Evolutionary conservation across 2,113 vertebrate genomes (phyloP).

Genomic region (Xiphorhynchus elegans): DNA sequence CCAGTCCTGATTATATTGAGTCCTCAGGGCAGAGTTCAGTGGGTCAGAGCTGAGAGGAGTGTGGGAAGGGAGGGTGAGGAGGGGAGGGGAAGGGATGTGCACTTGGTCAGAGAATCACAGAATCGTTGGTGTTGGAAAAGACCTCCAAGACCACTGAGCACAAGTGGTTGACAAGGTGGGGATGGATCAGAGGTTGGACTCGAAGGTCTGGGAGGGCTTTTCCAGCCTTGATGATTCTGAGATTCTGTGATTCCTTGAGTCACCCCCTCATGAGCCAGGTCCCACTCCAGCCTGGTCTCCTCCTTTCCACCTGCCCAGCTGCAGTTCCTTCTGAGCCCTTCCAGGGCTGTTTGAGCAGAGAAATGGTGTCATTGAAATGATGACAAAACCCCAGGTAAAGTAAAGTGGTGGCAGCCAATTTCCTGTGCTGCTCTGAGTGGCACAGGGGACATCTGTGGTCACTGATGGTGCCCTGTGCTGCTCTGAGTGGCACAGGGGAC

Average conservation of each 20-base stretch:
- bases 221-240: background rate
- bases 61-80: background rate
- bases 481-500: too few species aligned
- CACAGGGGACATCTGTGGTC: rapidly evolving
- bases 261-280: background rate
- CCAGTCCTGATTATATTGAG: background rate
- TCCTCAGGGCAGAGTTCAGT: background rate
- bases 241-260: background rate
- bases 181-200: background rate
- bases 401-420: background rate
- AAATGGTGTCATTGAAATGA: background rate
- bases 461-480: rapidly evolving
- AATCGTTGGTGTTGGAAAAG: background rate
- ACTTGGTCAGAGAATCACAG: background rate
- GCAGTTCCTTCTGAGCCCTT: rapidly evolving
- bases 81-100: background rate
- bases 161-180: background rate
- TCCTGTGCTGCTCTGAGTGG: background rate
- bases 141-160: background rate
- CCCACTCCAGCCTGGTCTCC: background rate
- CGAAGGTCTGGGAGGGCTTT: background rate
- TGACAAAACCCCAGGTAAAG: background rate
- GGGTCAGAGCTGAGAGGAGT: background rate
- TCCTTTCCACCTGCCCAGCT: background rate
- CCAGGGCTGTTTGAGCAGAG: background rate